Conservation (phyloP, 2,888 invertebrate genomes). For the Pristionchus arcanus region DNA sequence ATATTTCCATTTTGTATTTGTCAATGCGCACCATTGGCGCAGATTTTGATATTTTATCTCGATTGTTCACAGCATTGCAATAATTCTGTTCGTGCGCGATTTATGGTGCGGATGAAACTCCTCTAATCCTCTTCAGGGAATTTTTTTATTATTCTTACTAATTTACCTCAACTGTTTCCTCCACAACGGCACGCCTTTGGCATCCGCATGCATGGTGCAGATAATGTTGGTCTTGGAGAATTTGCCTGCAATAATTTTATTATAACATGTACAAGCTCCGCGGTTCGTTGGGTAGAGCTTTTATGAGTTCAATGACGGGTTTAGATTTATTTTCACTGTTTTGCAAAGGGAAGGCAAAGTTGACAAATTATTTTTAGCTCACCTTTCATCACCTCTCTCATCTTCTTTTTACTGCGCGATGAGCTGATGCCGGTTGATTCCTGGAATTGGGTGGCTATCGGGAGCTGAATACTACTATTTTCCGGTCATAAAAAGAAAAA, state of each 20-base stretch:
- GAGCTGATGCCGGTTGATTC: neutral
- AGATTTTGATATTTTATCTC: neutral
- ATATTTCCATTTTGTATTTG: neutral
- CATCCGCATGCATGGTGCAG: conserved; percentile 49
- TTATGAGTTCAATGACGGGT: too few species aligned
- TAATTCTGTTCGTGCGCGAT: too few species aligned
- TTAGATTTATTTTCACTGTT: neutral
- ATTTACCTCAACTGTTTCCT: conserved; percentile 59
- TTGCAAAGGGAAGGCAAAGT: neutral
- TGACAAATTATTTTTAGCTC: too few species aligned
- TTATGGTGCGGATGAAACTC: too few species aligned
- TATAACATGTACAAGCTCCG: too few species aligned
- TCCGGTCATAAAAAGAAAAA: neutral
- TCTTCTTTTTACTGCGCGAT: neutral
- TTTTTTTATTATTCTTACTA: neutral
- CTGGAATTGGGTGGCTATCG: neutral
- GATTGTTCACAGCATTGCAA: neutral
- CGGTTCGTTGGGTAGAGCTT: too few species aligned
- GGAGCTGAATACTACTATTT: neutral
- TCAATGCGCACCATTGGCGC: neutral
- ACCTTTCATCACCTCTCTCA: neutral
- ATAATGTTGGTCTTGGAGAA: conserved; percentile 42
- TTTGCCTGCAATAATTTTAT: too few species aligned
- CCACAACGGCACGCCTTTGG: conserved; percentile 60
- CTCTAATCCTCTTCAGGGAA: too few species aligned